Evolutionary conservation across 2,113 vertebrate genomes (phyloP).

Genomic region (Neofelis nebulosa): DNA sequence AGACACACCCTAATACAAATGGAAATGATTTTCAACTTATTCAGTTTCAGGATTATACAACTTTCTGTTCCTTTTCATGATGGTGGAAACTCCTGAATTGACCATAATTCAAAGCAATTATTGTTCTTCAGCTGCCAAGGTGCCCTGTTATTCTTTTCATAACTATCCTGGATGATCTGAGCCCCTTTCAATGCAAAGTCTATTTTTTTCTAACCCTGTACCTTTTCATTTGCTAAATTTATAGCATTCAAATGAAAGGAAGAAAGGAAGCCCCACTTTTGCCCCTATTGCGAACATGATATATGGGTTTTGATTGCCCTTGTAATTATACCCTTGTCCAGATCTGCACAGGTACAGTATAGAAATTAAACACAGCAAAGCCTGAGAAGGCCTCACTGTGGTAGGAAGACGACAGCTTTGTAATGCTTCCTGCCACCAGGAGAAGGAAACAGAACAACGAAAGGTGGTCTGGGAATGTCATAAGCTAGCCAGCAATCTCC

Average conservation of each 20-base stretch:
- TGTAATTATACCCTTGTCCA: constrained; percentile 69
- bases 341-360: constrained; percentile 40
- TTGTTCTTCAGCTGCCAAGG: constrained; percentile 67
- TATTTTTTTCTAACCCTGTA: constrained; percentile 32
- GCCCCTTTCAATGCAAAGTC: constrained; percentile 50
- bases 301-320: constrained; percentile 66
- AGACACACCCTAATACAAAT: constrained; percentile 29
- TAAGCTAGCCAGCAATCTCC: constrained; percentile 25
- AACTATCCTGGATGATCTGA: constrained; percentile 65
- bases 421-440: constrained; percentile 31
- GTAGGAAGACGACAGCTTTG: not conserved
- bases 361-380: constrained; percentile 50
- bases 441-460: constrained; percentile 50
- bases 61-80: constrained; percentile 57
- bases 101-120: constrained; percentile 73
- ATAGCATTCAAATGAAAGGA: constrained; percentile 54
- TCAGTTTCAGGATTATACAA: constrained; percentile 60
- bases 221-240: constrained; percentile 70
- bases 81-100: constrained; percentile 55
- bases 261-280: constrained; percentile 50
- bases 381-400: not conserved
- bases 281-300: constrained; percentile 50
- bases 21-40: constrained; percentile 56
- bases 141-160: constrained; percentile 68
- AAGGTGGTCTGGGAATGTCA: constrained; percentile 30